phyloP scores from a whole-genome alignment of 2,888 invertebrate species.

The Hyalella azteca region DNA sequence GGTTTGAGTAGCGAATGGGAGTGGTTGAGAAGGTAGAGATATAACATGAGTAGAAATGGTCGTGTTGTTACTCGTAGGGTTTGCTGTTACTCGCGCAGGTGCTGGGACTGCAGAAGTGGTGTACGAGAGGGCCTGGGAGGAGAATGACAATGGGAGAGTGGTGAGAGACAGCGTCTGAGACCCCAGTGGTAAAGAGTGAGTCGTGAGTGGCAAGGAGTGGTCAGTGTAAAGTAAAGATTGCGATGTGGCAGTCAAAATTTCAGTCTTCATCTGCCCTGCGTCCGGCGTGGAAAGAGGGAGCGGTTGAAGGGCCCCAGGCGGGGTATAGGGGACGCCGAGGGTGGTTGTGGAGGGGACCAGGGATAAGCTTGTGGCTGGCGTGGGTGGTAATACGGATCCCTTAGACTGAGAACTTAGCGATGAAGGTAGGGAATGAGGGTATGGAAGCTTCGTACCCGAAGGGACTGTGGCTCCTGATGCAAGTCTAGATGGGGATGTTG shows the following conservation, averaged over 20 bases:
- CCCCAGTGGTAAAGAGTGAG: not conserved
- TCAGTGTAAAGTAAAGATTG: no score
- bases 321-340: not conserved
- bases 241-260: not conserved
- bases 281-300: not conserved
- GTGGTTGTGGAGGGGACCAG: not conserved
- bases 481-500: no score
- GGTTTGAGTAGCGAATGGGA: not conserved
- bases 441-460: no score
- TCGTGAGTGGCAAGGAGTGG: not conserved
- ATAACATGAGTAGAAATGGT: no score
- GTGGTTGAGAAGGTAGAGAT: no score
- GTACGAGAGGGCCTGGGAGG: not conserved
- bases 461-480: no score
- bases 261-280: not conserved
- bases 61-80: no score
- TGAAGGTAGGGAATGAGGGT: no score
- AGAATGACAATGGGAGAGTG: not conserved
- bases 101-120: no score
- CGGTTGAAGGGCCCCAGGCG: not conserved
- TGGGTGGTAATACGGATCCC: no score
- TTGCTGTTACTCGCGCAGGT: no score
- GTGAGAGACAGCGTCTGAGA: not conserved
- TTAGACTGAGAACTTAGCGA: no score
- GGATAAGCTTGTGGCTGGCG: not conserved